Conservation (phyloP, 35 echinoderm and acorn worm species). For the Strongylocentrotus purpuratus region DNA sequence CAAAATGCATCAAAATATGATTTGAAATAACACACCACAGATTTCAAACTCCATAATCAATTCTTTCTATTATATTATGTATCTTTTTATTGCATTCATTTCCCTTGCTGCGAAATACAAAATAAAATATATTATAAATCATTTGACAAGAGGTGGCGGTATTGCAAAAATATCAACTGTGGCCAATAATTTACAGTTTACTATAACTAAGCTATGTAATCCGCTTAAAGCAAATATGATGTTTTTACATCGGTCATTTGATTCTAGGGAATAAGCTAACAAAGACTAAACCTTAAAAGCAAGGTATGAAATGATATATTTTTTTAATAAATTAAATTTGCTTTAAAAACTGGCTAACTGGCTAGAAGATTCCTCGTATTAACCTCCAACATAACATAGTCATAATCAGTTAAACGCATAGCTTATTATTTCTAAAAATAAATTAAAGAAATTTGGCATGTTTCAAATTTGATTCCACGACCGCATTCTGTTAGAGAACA, state of each 20-base stretch:
- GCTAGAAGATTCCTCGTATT: too few species aligned
- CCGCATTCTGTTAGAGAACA: too few species aligned
- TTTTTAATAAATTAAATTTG: too few species aligned
- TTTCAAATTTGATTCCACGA: neutral
- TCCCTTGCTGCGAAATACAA: neutral
- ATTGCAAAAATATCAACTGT: slow-evolving; percentile 32
- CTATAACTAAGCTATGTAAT: too few species aligned
- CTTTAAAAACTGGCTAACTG: too few species aligned
- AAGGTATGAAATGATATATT: too few species aligned
- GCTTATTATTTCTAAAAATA: neutral
- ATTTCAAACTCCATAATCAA: too few species aligned
- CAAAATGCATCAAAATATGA: neutral
- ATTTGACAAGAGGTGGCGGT: slow-evolving; percentile 48
- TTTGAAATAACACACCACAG: neutral
- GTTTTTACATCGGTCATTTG: too few species aligned
- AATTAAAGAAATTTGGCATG: neutral
- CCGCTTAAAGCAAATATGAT: too few species aligned
- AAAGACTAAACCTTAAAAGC: too few species aligned
- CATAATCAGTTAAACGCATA: neutral
- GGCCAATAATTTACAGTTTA: neutral
- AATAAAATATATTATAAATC: slow-evolving; percentile 25
- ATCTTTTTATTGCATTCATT: slow-evolving; percentile 18
- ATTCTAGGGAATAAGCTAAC: too few species aligned
- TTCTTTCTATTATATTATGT: neutral
- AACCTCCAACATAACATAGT: too few species aligned